Conservation (phyloP, 2,888 invertebrate species). For the Sphinx pinastri region DNA sequence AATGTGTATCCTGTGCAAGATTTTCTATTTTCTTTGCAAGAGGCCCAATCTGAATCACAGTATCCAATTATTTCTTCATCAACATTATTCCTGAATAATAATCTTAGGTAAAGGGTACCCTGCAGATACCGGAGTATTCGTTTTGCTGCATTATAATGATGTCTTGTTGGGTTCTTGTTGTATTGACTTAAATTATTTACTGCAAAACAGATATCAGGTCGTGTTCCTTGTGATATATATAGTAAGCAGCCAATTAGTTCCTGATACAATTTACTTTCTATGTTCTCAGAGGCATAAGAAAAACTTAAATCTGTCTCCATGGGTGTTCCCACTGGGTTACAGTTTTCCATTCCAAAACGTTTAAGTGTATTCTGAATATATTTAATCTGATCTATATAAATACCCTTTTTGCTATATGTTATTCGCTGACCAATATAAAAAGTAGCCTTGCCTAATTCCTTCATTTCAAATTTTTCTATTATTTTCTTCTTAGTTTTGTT, state of each 20-base stretch:
- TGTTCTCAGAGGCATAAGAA: too few species aligned
- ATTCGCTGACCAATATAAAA: conserved; percentile 22
- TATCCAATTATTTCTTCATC: conserved; percentile 33
- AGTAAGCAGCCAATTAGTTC: conserved; percentile 16
- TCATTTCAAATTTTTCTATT: conserved; percentile 37
- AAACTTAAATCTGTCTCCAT: conserved; percentile 10
- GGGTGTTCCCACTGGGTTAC: conserved; percentile 23
- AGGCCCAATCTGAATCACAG: conserved; percentile 46
- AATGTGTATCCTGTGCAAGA: conserved; percentile 43
- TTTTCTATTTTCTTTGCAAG: conserved; percentile 32
- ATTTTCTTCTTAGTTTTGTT: conserved; percentile 32
- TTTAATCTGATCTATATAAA: conserved; percentile 26
- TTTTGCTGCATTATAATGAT: conserved; percentile 37
- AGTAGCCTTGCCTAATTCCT: conserved; percentile 32
- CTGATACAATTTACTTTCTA: conserved; percentile 29
- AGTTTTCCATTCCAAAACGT: conserved; percentile 20
- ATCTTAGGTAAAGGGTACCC: conserved; percentile 32
- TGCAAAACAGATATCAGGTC: conserved; percentile 26
- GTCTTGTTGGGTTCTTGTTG: conserved; percentile 32
- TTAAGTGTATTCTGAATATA: conserved; percentile 20
- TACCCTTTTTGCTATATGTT: conserved; percentile 22
- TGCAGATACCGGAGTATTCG: conserved; percentile 39
- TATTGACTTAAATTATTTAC: conserved; percentile 3
- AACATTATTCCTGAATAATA: conserved; percentile 14
- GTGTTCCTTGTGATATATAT: conserved; percentile 32